Evolutionary conservation across 2,797 vertebrate genomes (phyloP).

Genomic region (Furcifer pardalis): DNA sequence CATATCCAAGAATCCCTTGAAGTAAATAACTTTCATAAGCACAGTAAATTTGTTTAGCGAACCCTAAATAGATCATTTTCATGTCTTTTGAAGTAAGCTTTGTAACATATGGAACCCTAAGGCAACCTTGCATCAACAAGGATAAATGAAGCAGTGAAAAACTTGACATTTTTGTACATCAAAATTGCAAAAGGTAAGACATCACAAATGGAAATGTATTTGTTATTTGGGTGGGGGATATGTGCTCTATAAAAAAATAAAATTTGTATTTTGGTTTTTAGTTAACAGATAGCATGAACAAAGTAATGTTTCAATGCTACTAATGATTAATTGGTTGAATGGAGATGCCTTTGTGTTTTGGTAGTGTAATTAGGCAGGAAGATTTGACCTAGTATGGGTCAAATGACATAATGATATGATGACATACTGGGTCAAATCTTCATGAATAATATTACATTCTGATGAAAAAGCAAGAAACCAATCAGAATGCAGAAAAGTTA

Average conservation of each 20-base stretch:
- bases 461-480: too few species aligned
- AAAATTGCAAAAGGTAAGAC: background rate
- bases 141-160: background rate
- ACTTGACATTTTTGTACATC: background rate
- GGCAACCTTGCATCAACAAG: background rate
- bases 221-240: background rate
- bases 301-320: too few species aligned
- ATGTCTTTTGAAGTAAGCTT: constrained; percentile 29
- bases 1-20: constrained; percentile 20
- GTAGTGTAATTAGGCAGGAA: too few species aligned
- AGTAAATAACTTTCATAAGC: constrained; percentile 39
- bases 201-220: background rate
- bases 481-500: too few species aligned
- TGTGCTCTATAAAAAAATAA: background rate
- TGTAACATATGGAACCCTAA: background rate
- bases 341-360: too few species aligned
- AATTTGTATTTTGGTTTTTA: background rate
- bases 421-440: too few species aligned
- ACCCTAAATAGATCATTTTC: constrained; percentile 14
- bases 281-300: background rate
- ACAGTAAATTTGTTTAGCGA: constrained; percentile 27
- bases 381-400: too few species aligned
- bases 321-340: too few species aligned
- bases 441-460: too few species aligned
- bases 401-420: too few species aligned